Evolutionary conservation across 2,888 invertebrate genomes (phyloP).

Genomic region (Mamestra brassicae): DNA sequence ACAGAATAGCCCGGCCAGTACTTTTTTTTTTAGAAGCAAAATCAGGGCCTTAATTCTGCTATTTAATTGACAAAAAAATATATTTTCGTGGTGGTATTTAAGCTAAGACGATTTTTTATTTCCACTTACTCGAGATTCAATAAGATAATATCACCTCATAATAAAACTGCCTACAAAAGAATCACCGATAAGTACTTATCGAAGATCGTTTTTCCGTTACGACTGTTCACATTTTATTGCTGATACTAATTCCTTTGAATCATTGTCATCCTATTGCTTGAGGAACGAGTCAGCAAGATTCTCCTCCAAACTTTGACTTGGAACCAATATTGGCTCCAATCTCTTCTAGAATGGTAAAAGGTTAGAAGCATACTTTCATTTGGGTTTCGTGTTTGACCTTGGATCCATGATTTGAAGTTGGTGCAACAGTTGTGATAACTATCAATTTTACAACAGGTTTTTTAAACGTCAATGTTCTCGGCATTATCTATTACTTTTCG

Average conservation of each 20-base stretch:
- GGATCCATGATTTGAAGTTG: constrained; percentile 5
- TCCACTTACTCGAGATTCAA: neutral
- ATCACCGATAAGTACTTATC: neutral
- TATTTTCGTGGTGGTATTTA: no score
- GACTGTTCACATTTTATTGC: constrained; percentile 26
- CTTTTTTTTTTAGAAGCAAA: no score
- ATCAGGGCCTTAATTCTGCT: no score
- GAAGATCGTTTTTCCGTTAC: neutral
- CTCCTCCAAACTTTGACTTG: neutral
- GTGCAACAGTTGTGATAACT: constrained; percentile 6
- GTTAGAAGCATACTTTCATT: constrained; percentile 12
- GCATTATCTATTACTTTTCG: neutral
- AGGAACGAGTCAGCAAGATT: constrained; percentile 18
- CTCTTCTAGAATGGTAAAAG: neutral
- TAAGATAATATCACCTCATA: neutral
- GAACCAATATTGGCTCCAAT: constrained; percentile 8
- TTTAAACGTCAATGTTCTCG: no score
- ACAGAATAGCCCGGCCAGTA: neutral
- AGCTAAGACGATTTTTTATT: neutral
- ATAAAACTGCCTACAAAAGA: constrained; percentile 7
- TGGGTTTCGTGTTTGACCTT: constrained; percentile 9
- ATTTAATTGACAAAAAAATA: no score
- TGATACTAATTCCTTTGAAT: constrained; percentile 35
- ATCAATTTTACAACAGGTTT: constrained; percentile 37
- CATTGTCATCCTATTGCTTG: constrained; percentile 11